phyloP scores from a whole-genome alignment of 2,888 invertebrate species.

The Hirtodrosophila histrioides region DNA sequence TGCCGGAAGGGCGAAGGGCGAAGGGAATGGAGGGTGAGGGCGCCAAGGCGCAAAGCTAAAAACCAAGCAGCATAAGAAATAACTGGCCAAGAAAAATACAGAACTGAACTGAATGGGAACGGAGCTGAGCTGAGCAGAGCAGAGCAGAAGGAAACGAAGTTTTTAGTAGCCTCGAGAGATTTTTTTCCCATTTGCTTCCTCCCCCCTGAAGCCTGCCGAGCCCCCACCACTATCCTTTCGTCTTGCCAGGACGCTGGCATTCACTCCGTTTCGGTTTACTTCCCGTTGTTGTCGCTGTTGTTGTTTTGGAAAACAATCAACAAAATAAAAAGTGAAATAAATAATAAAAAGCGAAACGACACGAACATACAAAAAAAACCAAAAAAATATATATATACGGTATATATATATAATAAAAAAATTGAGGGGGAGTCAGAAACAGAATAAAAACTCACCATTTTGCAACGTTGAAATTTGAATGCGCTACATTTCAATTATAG shows the following conservation, averaged over 20 bases:
- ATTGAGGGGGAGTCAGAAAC: conserved; percentile 28
- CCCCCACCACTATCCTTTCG: conserved; percentile 10
- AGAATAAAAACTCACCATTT: conserved; percentile 21
- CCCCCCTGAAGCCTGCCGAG: background rate
- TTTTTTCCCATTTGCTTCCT: conserved; percentile 54
- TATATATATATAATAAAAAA: conserved; percentile 24
- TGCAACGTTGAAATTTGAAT: conserved; percentile 44
- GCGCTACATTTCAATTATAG: conserved; percentile 23
- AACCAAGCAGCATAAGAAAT: conserved; percentile 75
- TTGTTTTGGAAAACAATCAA: conserved; percentile 74
- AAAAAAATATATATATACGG: conserved; percentile 19
- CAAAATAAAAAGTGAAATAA: conserved; percentile 67
- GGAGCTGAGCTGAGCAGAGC: conserved; percentile 27
- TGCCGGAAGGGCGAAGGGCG: background rate
- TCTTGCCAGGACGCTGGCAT: conserved; percentile 31
- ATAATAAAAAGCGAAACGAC: conserved; percentile 58
- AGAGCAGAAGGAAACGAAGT: conserved; percentile 46
- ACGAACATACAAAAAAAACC: conserved; percentile 36
- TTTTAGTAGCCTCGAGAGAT: conserved; percentile 79
- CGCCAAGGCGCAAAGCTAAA: conserved; percentile 70
- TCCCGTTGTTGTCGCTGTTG: conserved; percentile 35
- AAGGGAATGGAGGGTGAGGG: conserved; percentile 19
- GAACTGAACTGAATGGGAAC: conserved; percentile 31
- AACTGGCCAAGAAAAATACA: conserved; percentile 64
- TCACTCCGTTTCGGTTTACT: conserved; percentile 44